Evolutionary conservation across 2,113 vertebrate genomes (phyloP).

Genomic region (Motacilla alba): DNA sequence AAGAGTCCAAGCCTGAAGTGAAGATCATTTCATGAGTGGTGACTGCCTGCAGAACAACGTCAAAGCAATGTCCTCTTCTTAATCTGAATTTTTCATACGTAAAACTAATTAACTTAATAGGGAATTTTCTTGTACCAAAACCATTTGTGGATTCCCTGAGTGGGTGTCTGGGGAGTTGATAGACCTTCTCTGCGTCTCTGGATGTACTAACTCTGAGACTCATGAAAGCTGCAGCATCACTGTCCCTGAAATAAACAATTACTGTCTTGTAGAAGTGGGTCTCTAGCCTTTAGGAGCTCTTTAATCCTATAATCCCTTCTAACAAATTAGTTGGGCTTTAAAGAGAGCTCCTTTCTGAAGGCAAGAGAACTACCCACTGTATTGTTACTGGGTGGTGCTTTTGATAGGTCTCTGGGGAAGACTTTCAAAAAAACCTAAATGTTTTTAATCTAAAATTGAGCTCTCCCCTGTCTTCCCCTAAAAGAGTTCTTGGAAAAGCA

Average conservation of each 20-base stretch:
- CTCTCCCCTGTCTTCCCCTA: not conserved
- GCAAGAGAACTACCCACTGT: not conserved
- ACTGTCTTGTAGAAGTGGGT: slow-evolving; percentile 6
- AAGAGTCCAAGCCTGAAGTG: slow-evolving; percentile 56
- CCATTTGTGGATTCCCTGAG: not conserved
- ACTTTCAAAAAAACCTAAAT: not conserved
- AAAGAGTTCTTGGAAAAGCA: not conserved
- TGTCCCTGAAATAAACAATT: slow-evolving; percentile 17
- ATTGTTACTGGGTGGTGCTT: not conserved
- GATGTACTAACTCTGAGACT: not conserved
- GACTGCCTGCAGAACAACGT: not conserved
- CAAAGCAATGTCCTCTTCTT: not conserved
- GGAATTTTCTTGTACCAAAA: slow-evolving; percentile 14
- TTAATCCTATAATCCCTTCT: slow-evolving; percentile 26
- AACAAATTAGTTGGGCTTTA: not conserved
- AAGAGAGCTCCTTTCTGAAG: not conserved
- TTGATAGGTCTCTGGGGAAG: not conserved
- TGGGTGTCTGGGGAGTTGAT: not conserved
- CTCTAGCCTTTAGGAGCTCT: slow-evolving; percentile 11
- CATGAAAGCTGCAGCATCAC: not conserved
- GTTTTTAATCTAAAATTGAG: not conserved
- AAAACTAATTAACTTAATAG: slow-evolving; percentile 41
- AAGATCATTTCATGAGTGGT: slow-evolving; percentile 65
- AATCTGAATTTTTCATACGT: not conserved
- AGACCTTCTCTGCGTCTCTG: not conserved